Evolutionary conservation across 2,797 vertebrate genomes (phyloP).

Genomic region (Garrulus glandarius): DNA sequence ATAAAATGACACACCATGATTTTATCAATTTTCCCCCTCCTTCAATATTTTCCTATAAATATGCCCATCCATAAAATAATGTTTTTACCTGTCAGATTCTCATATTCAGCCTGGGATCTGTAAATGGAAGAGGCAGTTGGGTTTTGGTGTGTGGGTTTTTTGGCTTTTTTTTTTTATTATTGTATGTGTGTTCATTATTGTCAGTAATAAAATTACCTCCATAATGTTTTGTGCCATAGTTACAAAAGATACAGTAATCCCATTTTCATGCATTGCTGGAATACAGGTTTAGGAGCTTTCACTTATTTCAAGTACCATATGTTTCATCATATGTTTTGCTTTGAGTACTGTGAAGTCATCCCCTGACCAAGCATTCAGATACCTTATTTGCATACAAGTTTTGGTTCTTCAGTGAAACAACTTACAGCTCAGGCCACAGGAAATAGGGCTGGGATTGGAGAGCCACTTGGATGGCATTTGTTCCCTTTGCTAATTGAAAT

Average conservation of each 20-base stretch:
- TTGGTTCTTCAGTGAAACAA: neutral
- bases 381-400: neutral
- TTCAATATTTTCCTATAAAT: neutral
- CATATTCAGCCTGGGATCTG: neutral
- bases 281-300: neutral
- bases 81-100: neutral
- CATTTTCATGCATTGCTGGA: neutral
- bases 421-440: neutral
- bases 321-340: neutral
- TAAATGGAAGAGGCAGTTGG: neutral
- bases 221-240: neutral
- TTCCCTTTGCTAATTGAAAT: neutral
- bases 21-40: neutral
- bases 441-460: neutral
- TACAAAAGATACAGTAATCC: neutral
- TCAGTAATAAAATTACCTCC: neutral
- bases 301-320: neutral
- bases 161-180: neutral
- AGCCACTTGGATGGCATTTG: neutral
- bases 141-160: neutral
- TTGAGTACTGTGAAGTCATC: neutral
- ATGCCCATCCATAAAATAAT: neutral
- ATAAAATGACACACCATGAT: neutral
- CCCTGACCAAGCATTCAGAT: neutral
- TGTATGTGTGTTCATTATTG: neutral